Percentiles rank a stretch among this genome's conserved stretches.
Evolutionary conservation across 92 coral and sea anemone species (phyloP).

Genomic region (Chrysogorgia sp.): DNA sequence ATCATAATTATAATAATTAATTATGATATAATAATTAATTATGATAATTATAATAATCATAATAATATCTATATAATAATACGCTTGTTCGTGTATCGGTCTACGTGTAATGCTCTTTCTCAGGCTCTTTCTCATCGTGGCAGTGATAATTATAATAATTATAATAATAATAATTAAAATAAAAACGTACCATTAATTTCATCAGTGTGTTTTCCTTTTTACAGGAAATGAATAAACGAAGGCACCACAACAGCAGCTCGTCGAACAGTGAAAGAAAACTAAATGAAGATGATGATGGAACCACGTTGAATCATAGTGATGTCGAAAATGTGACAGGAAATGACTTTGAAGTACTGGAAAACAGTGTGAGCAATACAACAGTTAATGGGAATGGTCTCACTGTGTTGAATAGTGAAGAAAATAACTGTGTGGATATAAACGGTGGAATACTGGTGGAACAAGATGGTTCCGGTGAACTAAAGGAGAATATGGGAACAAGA

Average conservation of each 20-base stretch:
- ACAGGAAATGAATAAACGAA: conserved; percentile 58
- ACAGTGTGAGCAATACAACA: neutral
- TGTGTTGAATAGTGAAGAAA: neutral
- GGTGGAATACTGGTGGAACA: too few relatives aligned
- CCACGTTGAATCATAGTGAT: neutral
- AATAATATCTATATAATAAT: too few relatives aligned
- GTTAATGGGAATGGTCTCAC: neutral
- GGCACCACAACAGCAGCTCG: conserved; percentile 28
- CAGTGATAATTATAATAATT: too few relatives aligned
- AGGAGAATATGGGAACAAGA: too few relatives aligned
- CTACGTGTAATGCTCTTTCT: too few relatives aligned
- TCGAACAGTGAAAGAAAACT: conserved; percentile 7
- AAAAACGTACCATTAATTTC: conserved; percentile 24
- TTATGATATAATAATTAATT: too few relatives aligned
- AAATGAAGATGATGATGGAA: conserved; percentile 12
- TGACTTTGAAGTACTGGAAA: neutral
- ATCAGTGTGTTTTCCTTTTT: conserved; percentile 7
- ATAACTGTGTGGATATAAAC: neutral
- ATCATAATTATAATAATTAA: too few relatives aligned
- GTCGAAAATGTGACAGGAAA: neutral
- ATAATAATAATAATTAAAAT: conserved; percentile 29
- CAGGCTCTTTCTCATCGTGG: too few relatives aligned
- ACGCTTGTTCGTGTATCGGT: too few relatives aligned
- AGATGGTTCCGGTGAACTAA: too few relatives aligned
- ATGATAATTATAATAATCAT: too few relatives aligned